These are phyloP conservation scores for Phrynosoma platyrhinos DNA, from an alignment of 2,113 vertebrate genomes.

Conservation along the genomic window DNA sequence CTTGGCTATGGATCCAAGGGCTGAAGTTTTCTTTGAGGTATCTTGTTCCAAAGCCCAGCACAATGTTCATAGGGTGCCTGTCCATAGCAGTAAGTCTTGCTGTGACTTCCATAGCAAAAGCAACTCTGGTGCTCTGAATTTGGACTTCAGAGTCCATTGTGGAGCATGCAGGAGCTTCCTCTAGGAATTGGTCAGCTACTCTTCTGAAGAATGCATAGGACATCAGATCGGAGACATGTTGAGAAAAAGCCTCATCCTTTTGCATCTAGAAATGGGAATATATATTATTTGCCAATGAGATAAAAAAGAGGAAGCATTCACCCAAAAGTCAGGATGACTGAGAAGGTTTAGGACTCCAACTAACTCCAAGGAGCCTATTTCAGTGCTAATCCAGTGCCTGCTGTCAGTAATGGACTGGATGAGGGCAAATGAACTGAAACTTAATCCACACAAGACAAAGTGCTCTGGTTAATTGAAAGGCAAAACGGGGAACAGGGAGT, in stretches of 20 bases:
- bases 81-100: constrained; percentile 77
- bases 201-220: constrained; percentile 76
- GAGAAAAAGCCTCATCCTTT: constrained; percentile 51
- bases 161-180: constrained; percentile 24
- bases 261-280: constrained; percentile 69
- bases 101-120: constrained; percentile 81
- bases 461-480: too few relatives aligned
- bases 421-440: too few relatives aligned
- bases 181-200: constrained; percentile 71
- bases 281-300: too few relatives aligned
- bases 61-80: constrained; percentile 78
- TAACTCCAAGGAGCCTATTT: too few relatives aligned
- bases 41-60: constrained; percentile 82
- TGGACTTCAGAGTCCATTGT: constrained; percentile 38
- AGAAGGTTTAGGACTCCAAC: too few relatives aligned
- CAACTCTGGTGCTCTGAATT: constrained; percentile 72
- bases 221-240: constrained; percentile 44
- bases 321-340: background rate
- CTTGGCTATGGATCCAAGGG: constrained; percentile 79
- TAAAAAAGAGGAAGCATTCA: background rate
- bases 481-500: too few relatives aligned
- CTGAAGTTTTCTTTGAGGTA: constrained; percentile 84
- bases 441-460: too few relatives aligned
- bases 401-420: too few relatives aligned
- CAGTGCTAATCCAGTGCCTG: too few relatives aligned